These are phyloP conservation scores for Periophthalmus modestus DNA, from an alignment of 2,113 vertebrate species.

Conservation along the genomic window DNA sequence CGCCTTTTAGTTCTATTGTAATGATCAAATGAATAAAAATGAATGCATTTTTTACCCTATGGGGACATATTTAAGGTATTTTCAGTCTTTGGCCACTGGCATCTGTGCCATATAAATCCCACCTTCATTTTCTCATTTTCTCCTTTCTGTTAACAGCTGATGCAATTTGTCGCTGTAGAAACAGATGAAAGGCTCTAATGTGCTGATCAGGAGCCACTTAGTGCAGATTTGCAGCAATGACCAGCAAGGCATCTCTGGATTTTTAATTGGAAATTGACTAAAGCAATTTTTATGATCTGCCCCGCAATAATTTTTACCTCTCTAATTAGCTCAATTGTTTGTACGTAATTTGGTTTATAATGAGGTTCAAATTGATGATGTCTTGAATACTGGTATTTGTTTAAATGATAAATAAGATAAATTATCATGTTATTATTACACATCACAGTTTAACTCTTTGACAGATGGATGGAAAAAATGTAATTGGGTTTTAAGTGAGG, in stretches of 20 bases:
- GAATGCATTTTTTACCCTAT: conserved; percentile 21
- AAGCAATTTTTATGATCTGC: conserved; percentile 45
- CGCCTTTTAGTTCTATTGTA: conserved; percentile 26
- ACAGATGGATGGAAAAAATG: conserved; percentile 61
- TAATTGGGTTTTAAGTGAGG: conserved; percentile 73
- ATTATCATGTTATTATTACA: conserved; percentile 8
- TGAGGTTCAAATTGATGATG: neutral
- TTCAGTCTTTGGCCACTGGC: conserved; percentile 24
- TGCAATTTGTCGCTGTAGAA: conserved; percentile 60
- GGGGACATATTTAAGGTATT: conserved; percentile 41
- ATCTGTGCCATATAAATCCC: conserved; percentile 48
- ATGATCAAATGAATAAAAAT: conserved; percentile 46
- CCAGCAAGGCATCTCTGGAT: conserved; percentile 45
- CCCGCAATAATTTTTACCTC: conserved; percentile 43
- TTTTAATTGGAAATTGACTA: conserved; percentile 56
- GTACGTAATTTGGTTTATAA: conserved; percentile 10
- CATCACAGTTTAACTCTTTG: conserved; percentile 47
- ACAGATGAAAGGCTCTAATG: conserved; percentile 58
- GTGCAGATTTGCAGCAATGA: conserved; percentile 26
- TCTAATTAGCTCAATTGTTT: conserved; percentile 23
- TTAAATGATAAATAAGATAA: neutral
- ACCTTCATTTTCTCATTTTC: conserved; percentile 61
- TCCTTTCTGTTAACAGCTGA: conserved; percentile 45
- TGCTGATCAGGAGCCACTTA: conserved; percentile 28
- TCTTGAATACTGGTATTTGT: neutral